Evolutionary conservation across 2,888 invertebrate species (phyloP), one percentile per base, ranked within the genome.

Genomic region (Sericinus montela): DNA sequence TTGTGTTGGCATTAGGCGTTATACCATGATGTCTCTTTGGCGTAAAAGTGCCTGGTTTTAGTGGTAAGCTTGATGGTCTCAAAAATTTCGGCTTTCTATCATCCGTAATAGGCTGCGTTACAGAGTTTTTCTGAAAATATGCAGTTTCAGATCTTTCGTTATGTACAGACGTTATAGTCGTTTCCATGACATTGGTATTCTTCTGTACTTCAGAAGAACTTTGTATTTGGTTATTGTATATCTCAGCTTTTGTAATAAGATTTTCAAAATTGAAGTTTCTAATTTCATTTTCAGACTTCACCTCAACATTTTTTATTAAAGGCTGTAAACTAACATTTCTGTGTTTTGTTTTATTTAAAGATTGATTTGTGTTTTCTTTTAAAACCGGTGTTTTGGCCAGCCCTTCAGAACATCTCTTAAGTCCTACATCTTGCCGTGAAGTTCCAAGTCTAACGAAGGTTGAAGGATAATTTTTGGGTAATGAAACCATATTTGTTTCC

Each of bases 11-110:
- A 47, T 94, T 95, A 1, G 95, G 95, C 0, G 95, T 95, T 39
- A 95, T 92, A 0, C 95, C 94, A 66, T 95, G 94, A 73, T 95
- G 94, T 48, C 93, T 92, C 75, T 96, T 96, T 7, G 94, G 93
- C 4, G 93, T 93, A 57, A 94, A 95, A 9, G 94, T 94, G 3
- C 95, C 95, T 1, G 96, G 96, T 74, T 96, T 96, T 28, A 97
- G 76, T 0, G 96, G 94, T 54, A 97, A 82, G 25, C 95, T 95
- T 4, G 94, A 95, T 0, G 97, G 97, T 49, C 97, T 90, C 45
- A 95, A 86, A 72, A 95, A 96, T 69, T 94, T 95, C 7, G 91
- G 89, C 59, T 89, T 86, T 58, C 84, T 82, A 23, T 87, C 90
- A 50, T 90, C 88, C 28, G 62, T 58, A 16, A 57, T 56, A 19